phyloP scores from a whole-genome alignment of 2,888 invertebrate species.

The Pteria penguin region DNA sequence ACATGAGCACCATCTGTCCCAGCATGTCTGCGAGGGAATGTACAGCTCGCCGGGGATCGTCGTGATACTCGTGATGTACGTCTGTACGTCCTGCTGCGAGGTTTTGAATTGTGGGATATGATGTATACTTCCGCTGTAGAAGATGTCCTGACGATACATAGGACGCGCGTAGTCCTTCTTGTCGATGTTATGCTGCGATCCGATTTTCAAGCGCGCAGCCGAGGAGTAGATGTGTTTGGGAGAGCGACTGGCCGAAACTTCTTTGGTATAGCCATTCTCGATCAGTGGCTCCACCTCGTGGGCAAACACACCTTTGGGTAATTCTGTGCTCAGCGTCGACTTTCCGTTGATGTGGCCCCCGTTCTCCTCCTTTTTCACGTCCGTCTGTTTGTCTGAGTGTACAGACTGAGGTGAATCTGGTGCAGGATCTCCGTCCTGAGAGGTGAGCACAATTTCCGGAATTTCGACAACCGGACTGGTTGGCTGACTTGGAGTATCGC shows the following conservation, averaged over 20 bases:
- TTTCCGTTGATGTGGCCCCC: not conserved
- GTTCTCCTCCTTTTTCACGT: constrained; percentile 18
- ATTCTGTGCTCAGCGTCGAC: not conserved
- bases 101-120: constrained; percentile 86
- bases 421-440: constrained; percentile 1
- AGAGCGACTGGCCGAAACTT: not conserved
- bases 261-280: constrained; percentile 51
- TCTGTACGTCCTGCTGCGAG: constrained; percentile 93
- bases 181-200: constrained; percentile 40
- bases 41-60: constrained; percentile 85
- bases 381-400: not conserved
- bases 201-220: constrained; percentile 32
- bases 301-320: constrained; percentile 49
- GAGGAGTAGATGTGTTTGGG: not conserved
- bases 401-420: constrained; percentile 2
- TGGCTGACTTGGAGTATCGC: constrained; percentile 50
- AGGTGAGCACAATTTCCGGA: constrained; percentile 53
- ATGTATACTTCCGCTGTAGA: constrained; percentile 96
- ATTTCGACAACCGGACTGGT: constrained; percentile 45
- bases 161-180: constrained; percentile 84
- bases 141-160: constrained; percentile 96
- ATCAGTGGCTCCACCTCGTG: constrained; percentile 60
- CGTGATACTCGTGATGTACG: constrained; percentile 94
- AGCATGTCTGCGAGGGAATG: constrained; percentile 49
- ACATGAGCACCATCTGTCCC: constrained; percentile 56